Evolutionary conservation across 2,113 vertebrate genomes (phyloP).

Genomic region (Brevimyrus niger): DNA sequence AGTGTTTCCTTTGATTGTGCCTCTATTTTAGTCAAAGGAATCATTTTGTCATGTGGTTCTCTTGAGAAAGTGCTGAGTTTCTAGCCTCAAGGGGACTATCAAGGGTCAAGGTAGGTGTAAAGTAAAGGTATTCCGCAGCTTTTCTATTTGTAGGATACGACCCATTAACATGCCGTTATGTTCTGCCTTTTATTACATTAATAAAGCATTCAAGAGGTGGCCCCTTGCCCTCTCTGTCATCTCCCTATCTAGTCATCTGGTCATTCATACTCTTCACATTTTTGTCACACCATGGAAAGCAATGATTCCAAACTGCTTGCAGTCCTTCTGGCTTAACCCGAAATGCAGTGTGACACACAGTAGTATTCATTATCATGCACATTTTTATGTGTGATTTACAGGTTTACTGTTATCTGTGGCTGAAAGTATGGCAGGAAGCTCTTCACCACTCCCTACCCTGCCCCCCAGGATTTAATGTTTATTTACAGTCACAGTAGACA

Average conservation of each 20-base stretch:
- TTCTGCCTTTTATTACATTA: not conserved
- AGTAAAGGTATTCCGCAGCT: not conserved
- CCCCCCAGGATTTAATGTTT: not conserved
- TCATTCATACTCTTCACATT: not conserved
- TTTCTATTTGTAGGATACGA: not conserved
- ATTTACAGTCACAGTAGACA: not conserved
- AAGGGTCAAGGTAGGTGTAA: not conserved
- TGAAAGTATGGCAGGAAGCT: not conserved
- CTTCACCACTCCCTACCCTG: not conserved
- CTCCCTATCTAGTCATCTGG: not conserved
- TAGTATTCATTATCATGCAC: not conserved
- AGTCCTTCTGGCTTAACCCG: not conserved
- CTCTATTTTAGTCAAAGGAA: conserved; percentile 1
- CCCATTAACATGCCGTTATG: not conserved
- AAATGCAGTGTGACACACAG: not conserved
- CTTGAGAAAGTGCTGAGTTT: conserved; percentile 13
- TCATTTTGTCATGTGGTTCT: not conserved
- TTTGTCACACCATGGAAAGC: not conserved
- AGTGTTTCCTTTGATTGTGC: conserved; percentile 10
- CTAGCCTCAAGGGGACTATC: conserved; percentile 13
- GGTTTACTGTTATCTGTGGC: not conserved
- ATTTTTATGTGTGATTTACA: not conserved
- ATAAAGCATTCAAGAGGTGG: not conserved
- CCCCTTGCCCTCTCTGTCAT: not conserved
- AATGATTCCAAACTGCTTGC: not conserved